These are phyloP conservation scores for Muscidifurax raptorellus DNA, from an alignment of 1,140 invertebrate genomes.

Conservation along the genomic window DNA sequence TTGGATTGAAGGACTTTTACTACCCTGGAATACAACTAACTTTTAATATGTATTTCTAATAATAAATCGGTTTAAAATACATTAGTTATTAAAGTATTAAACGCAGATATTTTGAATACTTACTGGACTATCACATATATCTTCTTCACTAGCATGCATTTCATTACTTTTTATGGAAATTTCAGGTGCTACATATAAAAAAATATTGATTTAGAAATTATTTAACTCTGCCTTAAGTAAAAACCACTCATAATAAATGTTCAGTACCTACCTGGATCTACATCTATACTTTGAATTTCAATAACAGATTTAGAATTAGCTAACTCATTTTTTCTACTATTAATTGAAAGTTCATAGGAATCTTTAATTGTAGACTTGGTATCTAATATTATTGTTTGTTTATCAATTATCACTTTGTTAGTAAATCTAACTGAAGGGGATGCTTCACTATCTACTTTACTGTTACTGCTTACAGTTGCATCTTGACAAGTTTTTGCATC, in stretches of 20 bases:
- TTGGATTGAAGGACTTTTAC: constrained; percentile 56
- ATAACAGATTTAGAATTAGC: constrained; percentile 15
- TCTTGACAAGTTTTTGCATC: constrained; percentile 71
- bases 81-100: neutral
- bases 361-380: neutral
- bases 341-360: neutral
- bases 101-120: constrained; percentile 41
- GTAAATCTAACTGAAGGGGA: constrained; percentile 71
- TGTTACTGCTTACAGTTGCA: constrained; percentile 50
- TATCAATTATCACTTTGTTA: constrained; percentile 69
- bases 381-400: constrained; percentile 48
- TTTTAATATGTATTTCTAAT: constrained; percentile 3
- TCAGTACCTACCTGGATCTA: constrained; percentile 49
- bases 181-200: constrained; percentile 63
- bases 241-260: neutral
- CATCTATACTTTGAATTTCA: constrained; percentile 19
- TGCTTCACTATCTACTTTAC: constrained; percentile 58
- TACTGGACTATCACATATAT: constrained; percentile 62
- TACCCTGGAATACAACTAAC: constrained; percentile 57
- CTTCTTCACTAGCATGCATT: constrained; percentile 60
- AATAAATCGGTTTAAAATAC: neutral
- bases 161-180: constrained; percentile 58
- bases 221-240: constrained; percentile 30
- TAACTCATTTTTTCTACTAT: neutral
- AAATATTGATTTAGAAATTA: constrained; percentile 57